Conservation (phyloP, 2,888 invertebrate genomes). For the Eremobia ochroleuca region DNA sequence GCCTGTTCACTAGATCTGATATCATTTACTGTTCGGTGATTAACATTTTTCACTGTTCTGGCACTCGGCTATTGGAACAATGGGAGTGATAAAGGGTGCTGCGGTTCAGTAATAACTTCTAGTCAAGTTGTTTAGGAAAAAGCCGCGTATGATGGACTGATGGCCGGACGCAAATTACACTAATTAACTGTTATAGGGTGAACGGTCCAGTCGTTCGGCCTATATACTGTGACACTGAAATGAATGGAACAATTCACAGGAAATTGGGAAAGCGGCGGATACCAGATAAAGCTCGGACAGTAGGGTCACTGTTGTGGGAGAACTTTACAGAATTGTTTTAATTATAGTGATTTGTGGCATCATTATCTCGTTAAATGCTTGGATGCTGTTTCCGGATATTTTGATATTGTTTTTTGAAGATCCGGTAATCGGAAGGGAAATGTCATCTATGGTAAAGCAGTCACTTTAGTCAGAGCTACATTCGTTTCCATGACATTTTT, state of each 20-base stretch:
- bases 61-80: constrained; percentile 64
- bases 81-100: constrained; percentile 68
- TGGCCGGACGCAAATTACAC: constrained; percentile 80
- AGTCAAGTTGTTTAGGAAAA: constrained; percentile 71
- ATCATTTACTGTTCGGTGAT: constrained; percentile 74
- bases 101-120: constrained; percentile 70
- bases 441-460: background rate
- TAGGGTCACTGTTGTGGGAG: constrained; percentile 50
- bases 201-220: constrained; percentile 69
- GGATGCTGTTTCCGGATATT: constrained; percentile 33
- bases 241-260: constrained; percentile 72
- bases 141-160: constrained; percentile 70
- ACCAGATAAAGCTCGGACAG: constrained; percentile 53
- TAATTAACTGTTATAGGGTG: constrained; percentile 76
- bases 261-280: constrained; percentile 74
- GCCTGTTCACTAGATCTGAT: constrained; percentile 77
- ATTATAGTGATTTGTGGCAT: constrained; percentile 48
- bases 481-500: background rate
- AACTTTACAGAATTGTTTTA: constrained; percentile 52
- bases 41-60: constrained; percentile 77
- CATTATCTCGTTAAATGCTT: constrained; percentile 28
- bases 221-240: constrained; percentile 58
- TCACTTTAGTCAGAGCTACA: background rate
- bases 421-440: background rate
- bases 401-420: background rate